Base-by-base conservation (phyloP, 2,888 invertebrate genomes). In the Noctua pronuba region DNA sequence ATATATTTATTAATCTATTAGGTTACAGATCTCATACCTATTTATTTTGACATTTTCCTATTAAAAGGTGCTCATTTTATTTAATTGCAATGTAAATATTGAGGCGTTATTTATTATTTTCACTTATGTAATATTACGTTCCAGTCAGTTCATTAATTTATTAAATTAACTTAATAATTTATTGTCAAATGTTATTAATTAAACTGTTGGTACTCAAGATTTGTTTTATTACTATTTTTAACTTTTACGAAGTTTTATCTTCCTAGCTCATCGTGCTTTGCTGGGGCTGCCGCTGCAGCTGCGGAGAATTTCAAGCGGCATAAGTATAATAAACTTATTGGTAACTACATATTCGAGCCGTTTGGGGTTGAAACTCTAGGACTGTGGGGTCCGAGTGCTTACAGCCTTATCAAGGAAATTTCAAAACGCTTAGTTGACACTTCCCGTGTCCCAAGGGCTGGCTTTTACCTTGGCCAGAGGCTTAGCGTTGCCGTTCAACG, bases 131-230 rank as follows among this genome's bases (percentile, higher is more conserved):
- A 80, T 87, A 73, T 80, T 77, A 82, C 41, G 52, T 85, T 89
- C 86, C 82, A 88, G 84, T 89, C 83, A 87, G 73, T 83, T 80
- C 71, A 82, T 81, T 84, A 80, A 84, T 79, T 86, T 86, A 82
- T 84, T 85, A 73, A 82, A 88, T 72, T 82, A 74, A 80, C 74
- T 92, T 88, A 90, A 91, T 91, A 89, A 90, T 92, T 90, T 92
- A 90, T 92, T 92, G 90, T 89, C 90, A 86, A 92, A 92, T 94
- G 91, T 92, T 93, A 93, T 93, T 90, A 94, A 94, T 93, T 92
- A 91, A 95, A 94, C 94, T 94, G 92, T 95, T 95, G 94, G 94
- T 95, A 94, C 94, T 93, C 92, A 88, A 85, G 11, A 18, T 16
- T 75, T 13, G 73, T 88, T 81, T 79, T 71, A 76, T 88, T 84